Evolutionary conservation across 2,113 vertebrate genomes (phyloP), one percentile per base, ranked within the genome.

Genomic region (Chamaea fasciata): DNA sequence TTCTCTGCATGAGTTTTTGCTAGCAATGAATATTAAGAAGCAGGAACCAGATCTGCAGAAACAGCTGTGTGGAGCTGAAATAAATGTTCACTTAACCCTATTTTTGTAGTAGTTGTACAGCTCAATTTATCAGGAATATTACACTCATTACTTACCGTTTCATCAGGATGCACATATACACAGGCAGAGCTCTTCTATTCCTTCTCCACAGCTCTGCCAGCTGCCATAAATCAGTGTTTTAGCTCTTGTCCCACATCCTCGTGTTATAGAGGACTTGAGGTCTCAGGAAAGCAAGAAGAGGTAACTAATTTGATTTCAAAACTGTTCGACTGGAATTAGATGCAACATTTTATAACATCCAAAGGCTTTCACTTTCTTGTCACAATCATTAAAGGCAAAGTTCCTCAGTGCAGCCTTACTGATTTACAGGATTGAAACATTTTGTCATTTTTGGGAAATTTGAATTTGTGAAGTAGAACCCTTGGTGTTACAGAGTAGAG

Each of bases 1-100:
- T 68, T 90, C 35, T 77, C 64, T 75, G 47, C 35, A 24, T 90
- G 64, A 95, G 20, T 37, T 21, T 94, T 96, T 70, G 44, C 76
- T 93, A 88, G 79, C 39, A 93, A 80, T 92, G 95, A 96, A 95
- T 96, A 94, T 92, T 96, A 94, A 96, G 82, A n/a, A 93, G 79
- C 27, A 86, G 56, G 60, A 95, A 60, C 52, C 13, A 0, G 2
- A 85, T 93, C 39, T 93, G 44, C 49, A 90, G 64, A 93, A 93
- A 93, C 85, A 97, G 85, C 90, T 96, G 94, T 64, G 83, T 75
- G 88, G 87, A 78, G 84, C 53, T 83, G 71, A 90, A 95, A 83
- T 47, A 86, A 95, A 86, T 78, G 87, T 67, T 91, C 87, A 94
- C 68, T 97, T 96, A 97, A 96, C 78, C 70, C 50, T 86, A 27